Evolutionary conservation across 2,797 vertebrate species (phyloP), one percentile per base, ranked within the genome.

Genomic region (Sebastiscus albofasciatus): DNA sequence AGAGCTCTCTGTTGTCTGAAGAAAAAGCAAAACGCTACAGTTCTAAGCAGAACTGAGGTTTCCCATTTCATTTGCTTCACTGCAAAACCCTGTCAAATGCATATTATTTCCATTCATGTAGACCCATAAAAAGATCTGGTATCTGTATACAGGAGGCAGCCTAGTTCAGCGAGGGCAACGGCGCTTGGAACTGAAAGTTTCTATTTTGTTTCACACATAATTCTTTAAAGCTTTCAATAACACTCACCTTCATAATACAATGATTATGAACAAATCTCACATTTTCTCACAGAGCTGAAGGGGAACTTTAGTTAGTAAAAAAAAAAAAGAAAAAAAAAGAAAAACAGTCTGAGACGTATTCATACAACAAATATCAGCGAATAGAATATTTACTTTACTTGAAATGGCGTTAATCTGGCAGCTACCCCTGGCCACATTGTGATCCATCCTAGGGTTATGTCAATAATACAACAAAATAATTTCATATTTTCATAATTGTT

Each of bases 201-300:
- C 82, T 82, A 77, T 90, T 93, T 88, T 75, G 65, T 87, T 92
- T 89, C 79, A 86, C 89, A 93, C 87, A 61, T 90, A 86, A 84
- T 87, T 87, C 81, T 84, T 95, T 94, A 95, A 95, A 95, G 93
- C 94, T 95, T 94, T 94, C 90, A 86, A 75, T 72, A 77, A 89
- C 82, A 90, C 76, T 81, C 79, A 82, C 79, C 74, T 87, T 90
- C 90, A 91, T 90, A 92, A 87, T 84, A 72, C 83, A 84, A 68
- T 18, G 73, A 90, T 92, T 88, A 92, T 84, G 89, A 94, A 77
- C 71, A 90, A 39, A 66, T 83, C 72, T 85, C 81, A 87, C 67
- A 78, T 83, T 83, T 86, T 81, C 83, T 90, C 87, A 77, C 61
- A 87, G 80, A 84, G 69, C 74, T 86, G 69, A 84, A 86, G 64